A percentile compares a stretch with the other conserved stretches of the same genome.
phyloP scores from a whole-genome alignment of 2,888 invertebrate genomes.

The Archips crataeganus region DNA sequence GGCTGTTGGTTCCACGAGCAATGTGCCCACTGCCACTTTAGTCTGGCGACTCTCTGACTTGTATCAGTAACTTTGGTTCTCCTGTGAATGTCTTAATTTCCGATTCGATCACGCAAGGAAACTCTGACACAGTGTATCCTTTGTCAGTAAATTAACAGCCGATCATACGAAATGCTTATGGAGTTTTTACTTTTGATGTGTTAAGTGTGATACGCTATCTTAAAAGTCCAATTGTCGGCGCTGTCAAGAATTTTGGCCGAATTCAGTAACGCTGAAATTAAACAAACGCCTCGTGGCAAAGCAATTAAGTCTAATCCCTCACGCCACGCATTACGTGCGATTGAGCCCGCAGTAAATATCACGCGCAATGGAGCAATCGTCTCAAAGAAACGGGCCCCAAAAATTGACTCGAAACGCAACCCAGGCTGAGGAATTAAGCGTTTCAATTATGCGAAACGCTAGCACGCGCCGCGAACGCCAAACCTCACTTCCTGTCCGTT shows the following conservation, averaged over 20 bases:
- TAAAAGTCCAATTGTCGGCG: neutral
- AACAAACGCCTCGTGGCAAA: constrained; percentile 28
- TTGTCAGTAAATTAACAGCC: too few relatives aligned
- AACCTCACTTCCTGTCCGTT: constrained; percentile 52
- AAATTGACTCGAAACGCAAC: constrained; percentile 48
- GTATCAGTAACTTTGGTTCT: too few relatives aligned
- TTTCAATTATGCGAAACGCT: constrained; percentile 52
- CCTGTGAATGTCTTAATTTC: too few relatives aligned
- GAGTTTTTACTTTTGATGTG: neutral
- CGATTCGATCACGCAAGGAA: too few relatives aligned
- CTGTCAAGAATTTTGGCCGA: constrained; percentile 11
- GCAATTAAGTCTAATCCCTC: constrained; percentile 32
- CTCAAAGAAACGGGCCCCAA: constrained; percentile 40
- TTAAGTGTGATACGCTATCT: neutral
- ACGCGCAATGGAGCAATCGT: constrained; percentile 36
- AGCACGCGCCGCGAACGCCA: constrained; percentile 42
- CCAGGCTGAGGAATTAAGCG: constrained; percentile 49
- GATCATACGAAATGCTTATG: neutral
- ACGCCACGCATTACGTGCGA: constrained; percentile 32
- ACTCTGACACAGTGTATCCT: too few relatives aligned
- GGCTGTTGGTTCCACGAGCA: too few relatives aligned
- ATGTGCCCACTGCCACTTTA: too few relatives aligned
- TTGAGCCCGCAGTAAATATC: constrained; percentile 38
- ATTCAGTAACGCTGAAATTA: constrained; percentile 18
- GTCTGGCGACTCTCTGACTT: too few relatives aligned